These are phyloP conservation scores for Ailurus styani DNA, from an alignment of 2,113 vertebrate species.

Conservation along the genomic window DNA sequence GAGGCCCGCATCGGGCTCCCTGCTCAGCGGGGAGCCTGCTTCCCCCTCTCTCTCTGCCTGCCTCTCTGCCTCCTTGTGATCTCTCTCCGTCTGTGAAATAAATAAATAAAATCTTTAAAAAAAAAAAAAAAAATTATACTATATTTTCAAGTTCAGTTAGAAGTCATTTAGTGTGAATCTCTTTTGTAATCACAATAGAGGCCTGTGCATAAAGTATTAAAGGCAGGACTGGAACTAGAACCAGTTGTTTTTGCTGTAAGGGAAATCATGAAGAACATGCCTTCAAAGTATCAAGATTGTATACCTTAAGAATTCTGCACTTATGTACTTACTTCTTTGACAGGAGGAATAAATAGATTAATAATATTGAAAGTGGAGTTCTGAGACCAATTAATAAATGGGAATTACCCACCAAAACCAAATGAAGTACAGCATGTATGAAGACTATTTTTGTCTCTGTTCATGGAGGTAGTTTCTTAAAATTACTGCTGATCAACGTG, in stretches of 20 bases:
- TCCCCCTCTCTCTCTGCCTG: too few species aligned
- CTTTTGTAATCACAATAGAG: background rate
- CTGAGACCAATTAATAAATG: background rate
- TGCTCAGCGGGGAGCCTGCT: too few species aligned
- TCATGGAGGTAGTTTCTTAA: background rate
- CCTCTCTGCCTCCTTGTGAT: too few species aligned
- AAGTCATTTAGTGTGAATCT: background rate
- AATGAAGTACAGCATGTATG: too few species aligned
- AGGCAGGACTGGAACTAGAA: background rate
- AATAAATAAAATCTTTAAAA: too few species aligned
- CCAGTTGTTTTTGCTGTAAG: background rate
- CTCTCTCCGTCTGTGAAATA: too few species aligned
- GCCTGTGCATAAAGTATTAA: background rate
- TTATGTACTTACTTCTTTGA: background rate
- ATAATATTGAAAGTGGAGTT: background rate
- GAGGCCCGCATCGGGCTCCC: too few species aligned
- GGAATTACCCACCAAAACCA: background rate
- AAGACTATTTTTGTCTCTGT: background rate
- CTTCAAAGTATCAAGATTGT: background rate
- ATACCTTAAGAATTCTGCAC: background rate
- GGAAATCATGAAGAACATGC: background rate
- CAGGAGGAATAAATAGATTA: background rate
- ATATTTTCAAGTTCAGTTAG: conserved; percentile 13
- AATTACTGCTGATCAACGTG: background rate
- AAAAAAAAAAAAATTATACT: background rate